Evolutionary conservation across 2,797 vertebrate species (phyloP), one percentile per base, ranked within the genome.

Genomic region (Siniperca scherzeri): DNA sequence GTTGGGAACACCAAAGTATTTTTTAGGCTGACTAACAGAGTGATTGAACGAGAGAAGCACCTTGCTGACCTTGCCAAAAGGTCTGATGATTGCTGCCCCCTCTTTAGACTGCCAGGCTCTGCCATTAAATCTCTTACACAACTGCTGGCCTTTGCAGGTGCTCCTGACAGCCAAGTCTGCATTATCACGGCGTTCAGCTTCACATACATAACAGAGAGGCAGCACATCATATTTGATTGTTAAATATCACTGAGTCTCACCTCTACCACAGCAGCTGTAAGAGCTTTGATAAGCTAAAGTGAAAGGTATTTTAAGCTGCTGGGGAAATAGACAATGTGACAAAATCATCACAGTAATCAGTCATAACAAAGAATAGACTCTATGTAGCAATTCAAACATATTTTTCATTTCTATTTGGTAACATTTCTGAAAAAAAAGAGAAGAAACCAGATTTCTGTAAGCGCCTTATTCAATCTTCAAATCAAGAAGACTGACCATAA

Each of bases 51-150:
- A n/a, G 69, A 80, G 66, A 57, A 73, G 59, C 74, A 77, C 78
- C 38, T 78, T 4, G 64, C 83, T 86, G 88, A 88, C 70, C 76
- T 88, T 60, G 81, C 72, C 82, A 87, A 83, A 89, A 87, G 87
- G 80, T 86, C 79, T 74, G 82, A 82, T 84, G 83, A 87, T 83
- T 73, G 77, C 81, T 56, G 81, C 79, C 77, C 78, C 73, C 80
- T 84, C 77, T 88, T 84, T 82, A 78, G 74, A 71, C 67, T 7
- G 78, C 60, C 80, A 62, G 74, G 69, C 85, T 70, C 25, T 22
- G 61, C 69, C 85, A 82, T 88, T 91, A 82, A 91, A 82, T 86
- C 87, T 86, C 83, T 91, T 87, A 89, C 82, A 85, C 83, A 89
- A 91, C 93, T 73, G 82, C 82, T 87, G 86, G 85, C 79, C 85